phyloP scores from a whole-genome alignment of 2,113 vertebrate genomes.

The Thalassoma bifasciatum region DNA sequence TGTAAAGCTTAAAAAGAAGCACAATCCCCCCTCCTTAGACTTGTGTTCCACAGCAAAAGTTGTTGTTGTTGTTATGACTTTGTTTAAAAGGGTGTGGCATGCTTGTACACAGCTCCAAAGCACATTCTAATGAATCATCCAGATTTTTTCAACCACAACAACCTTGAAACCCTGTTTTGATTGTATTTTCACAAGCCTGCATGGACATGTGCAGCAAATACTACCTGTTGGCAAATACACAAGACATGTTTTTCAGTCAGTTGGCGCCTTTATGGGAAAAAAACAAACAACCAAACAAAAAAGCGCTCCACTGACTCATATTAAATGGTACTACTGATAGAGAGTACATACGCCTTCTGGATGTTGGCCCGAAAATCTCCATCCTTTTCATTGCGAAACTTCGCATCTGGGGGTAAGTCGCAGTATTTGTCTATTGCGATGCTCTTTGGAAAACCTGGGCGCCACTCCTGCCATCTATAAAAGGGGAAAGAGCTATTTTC shows the following conservation, averaged over 20 bases:
- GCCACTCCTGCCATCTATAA: conserved; percentile 96
- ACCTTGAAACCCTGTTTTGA: not conserved
- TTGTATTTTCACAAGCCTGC: not conserved
- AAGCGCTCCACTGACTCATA: not conserved
- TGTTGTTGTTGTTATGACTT: too few species aligned
- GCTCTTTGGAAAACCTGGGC: conserved; percentile 95
- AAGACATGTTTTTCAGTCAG: conserved; percentile 39
- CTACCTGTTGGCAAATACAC: conserved; percentile 48
- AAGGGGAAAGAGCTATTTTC: conserved; percentile 11
- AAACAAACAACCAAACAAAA: not conserved
- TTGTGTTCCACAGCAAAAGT: too few species aligned
- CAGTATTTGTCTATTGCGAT: conserved; percentile 90
- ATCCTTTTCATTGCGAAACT: conserved; percentile 98
- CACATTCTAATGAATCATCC: not conserved
- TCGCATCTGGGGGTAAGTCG: conserved; percentile 93
- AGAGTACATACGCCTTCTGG: conserved; percentile 92
- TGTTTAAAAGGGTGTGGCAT: not conserved
- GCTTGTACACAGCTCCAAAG: not conserved
- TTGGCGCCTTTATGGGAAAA: not conserved
- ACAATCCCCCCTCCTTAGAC: too few species aligned
- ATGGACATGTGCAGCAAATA: conserved; percentile 69
- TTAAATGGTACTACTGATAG: not conserved
- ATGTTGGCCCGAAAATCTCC: conserved; percentile 97
- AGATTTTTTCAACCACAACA: not conserved
- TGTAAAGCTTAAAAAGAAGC: too few species aligned